Base-by-base conservation (phyloP, 64 coral and sea anemone species). In the Stichodactyla helianthus region DNA sequence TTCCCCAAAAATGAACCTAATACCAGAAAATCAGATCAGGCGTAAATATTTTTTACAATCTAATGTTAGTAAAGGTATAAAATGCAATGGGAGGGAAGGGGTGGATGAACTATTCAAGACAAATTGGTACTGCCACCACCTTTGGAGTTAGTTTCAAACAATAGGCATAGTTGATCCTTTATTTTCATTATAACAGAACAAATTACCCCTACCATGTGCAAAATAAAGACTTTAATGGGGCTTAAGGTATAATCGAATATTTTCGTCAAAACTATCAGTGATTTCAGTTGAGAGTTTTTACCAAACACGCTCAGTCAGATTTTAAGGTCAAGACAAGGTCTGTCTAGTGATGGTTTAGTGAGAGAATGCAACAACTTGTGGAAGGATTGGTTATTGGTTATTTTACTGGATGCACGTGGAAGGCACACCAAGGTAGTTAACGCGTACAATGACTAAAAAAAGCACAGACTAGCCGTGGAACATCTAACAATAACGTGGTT, bases 1-100 rank as follows among this genome's bases (percentile, higher is more conserved):
- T 7, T 51, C 6, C 7, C 17, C 19, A 1, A 54, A 14, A 53
- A 82, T 19, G n/a, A n/a, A 9, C 12, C 52, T 13, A 54, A 11
- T 52, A 19, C 7, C 4, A 54, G 51, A 11, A 50, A 35, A 82
- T 5, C 19, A 63, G 10, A 51, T 57, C 5, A 57, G 4, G 35
- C 35, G 53, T 0, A 11, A 60, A 56, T 22, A 56, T 54, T 19
- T 27, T 58, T 58, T 55, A 0, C n/a, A 17, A 35, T 55, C 20
- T 18, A 6, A 84, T n/a, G 18, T 12, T 54, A 23, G 19, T 54
- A 5, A 60, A 6, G 10, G 51, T 60, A 60, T n/a, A 26, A 51
- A 58, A 84, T 31, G 3, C 2, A 54, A 84, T 84, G 83, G 83
- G 83, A 84, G 83, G 83, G 57, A 84, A 14, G 54, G 83, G 83